Base-by-base conservation (phyloP, 2,888 invertebrate genomes). In the Onchidella celtica region DNA sequence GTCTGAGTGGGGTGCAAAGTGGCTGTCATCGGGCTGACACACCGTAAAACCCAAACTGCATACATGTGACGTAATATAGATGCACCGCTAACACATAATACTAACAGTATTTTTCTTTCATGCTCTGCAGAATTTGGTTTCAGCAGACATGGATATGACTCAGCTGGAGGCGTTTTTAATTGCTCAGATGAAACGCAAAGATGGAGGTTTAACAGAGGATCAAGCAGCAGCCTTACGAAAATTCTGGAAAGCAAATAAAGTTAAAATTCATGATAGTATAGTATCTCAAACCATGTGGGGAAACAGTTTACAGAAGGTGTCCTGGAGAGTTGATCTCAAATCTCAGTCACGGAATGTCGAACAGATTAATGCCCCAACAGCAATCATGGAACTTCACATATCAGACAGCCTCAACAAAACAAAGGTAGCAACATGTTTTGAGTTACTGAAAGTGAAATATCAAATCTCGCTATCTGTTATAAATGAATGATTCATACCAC, bases 261-360 rank as follows among this genome's bases (percentile, higher is more conserved):
- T 86, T 65, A 90, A 90, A 86, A 90, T 93, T 72, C 92, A 92
- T 78, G 91, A 91, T 55, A 87, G 86, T 75, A 85, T 92, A 57
- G 87, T 92, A 29, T 84, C 88, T 69, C 85, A 88, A 69, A 87
- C 91, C 47, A 90, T 87, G 55, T 92, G 92, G 91, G 90, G 89
- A 69, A 90, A 89, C 83, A 88, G 87, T 24, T 81, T 92, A 47
- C 89, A 92, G 69, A 88, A 88, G 68, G 86, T 91, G 65, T 89
- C 88, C 3, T 92, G 92, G 92, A 87, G 92, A 85, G 90, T 92
- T 55, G 92, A 92, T 83, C 86, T 92, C 89, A 76, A 94, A 89
- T 94, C 95, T 96, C 97, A 3, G 97, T 97, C 92, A 95, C 85
- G 95, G 96, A 97, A 97, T 87, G 97, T 94, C 90, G 96, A 90